Percentiles rank a stretch among this genome's conserved stretches.
Evolutionary conservation across 2,888 invertebrate species (phyloP).

Genomic region (Deladenus siricidicola): DNA sequence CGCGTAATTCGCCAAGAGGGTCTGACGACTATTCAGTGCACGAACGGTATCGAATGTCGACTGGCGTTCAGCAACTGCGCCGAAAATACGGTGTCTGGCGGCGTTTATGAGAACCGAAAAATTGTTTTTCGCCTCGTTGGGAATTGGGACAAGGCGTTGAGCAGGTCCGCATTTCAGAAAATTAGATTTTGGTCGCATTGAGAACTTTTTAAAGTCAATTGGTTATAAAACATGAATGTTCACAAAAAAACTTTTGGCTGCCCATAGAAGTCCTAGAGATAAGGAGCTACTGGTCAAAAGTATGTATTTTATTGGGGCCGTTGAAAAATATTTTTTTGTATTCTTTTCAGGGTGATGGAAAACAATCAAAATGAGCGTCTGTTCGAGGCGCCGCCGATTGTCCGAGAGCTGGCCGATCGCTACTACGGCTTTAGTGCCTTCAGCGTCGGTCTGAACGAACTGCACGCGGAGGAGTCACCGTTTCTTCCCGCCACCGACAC

Average conservation of each 20-base stretch:
- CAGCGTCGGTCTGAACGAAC: conserved; percentile 18
- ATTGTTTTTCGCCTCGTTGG: conserved; percentile 4
- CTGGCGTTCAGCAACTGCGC: conserved; percentile 11
- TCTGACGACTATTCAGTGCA: conserved; percentile 10
- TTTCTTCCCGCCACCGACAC: conserved; percentile 18
- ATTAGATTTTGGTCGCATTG: neutral
- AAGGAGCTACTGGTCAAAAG: no score
- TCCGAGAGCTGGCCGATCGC: neutral
- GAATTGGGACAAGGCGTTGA: conserved; percentile 16
- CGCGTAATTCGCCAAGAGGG: conserved; percentile 17
- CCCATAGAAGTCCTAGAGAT: no score
- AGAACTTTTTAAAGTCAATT: no score
- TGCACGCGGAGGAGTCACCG: conserved; percentile 4
- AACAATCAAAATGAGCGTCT: neutral
- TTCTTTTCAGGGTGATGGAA: neutral
- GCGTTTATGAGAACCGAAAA: conserved; percentile 1
- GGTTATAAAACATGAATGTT: no score
- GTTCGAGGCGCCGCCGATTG: conserved; percentile 12
- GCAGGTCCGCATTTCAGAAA: conserved; percentile 1
- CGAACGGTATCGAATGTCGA: conserved; percentile 10
- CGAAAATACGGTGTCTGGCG: conserved; percentile 3
- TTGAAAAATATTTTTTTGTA: neutral
- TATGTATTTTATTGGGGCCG: no score
- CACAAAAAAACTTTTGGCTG: no score
- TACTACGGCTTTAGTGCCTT: conserved; percentile 23